phyloP scores from a whole-genome alignment of 2,797 vertebrate species.

The Sardinella longiceps region DNA sequence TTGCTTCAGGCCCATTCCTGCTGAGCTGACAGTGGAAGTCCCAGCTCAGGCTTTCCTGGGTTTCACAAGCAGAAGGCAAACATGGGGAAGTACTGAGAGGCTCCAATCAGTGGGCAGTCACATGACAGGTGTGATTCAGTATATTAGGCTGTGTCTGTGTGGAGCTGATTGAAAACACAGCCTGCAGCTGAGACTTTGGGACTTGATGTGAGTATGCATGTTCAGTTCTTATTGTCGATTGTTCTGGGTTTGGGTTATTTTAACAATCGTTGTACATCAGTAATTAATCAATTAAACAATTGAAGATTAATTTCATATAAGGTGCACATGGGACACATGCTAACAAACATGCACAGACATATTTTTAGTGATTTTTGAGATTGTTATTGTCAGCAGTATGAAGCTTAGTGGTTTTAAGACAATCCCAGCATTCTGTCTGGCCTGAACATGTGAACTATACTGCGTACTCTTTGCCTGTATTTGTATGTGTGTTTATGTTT shows the following conservation, averaged over 20 bases:
- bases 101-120: neutral
- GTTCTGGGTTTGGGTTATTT: too few relatives aligned
- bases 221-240: too few relatives aligned
- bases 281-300: too few relatives aligned
- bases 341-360: too few relatives aligned
- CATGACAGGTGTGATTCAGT: neutral
- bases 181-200: neutral
- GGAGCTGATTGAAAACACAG: neutral
- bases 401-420: too few relatives aligned
- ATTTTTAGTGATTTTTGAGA: too few relatives aligned
- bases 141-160: neutral
- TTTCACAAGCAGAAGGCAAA: neutral
- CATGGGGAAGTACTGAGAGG: neutral
- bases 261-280: too few relatives aligned
- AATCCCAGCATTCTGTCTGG: too few relatives aligned
- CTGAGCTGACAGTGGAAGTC: neutral
- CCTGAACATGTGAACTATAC: neutral
- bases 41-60: neutral
- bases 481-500: neutral
- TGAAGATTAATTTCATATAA: too few relatives aligned
- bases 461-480: neutral
- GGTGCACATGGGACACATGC: too few relatives aligned
- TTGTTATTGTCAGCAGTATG: too few relatives aligned
- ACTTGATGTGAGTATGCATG: neutral
- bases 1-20: too few relatives aligned